Base-by-base conservation (phyloP, 2,888 invertebrate genomes). In the Cyclophora albipunctata region DNA sequence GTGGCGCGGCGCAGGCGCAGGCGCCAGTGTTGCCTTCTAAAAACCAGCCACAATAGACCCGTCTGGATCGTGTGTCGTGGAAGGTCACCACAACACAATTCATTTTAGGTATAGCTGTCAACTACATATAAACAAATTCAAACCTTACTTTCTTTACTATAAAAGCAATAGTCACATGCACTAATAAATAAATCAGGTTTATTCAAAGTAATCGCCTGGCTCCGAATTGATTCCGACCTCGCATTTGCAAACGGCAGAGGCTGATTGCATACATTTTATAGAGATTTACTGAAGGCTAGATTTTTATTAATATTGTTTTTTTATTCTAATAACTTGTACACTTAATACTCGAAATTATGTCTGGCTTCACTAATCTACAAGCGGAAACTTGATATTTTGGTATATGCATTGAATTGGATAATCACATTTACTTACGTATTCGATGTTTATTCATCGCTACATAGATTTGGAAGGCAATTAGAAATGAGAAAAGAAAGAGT, bases 41-140 rank as follows among this genome's bases (percentile, higher is more conserved):
- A 42, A 34, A 48, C 47, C 47, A 53, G 47, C 46, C 45, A 37
- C 45, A 35, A 37, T 54, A 57, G 58, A 60, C 59, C 57, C 58
- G 67, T 69, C 73, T 71, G 74, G 72, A 75, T 79, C 81, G 81
- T 78, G 77, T 74, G 69, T 63, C 60, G 63, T 65, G 66, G 78
- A 83, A 83, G 81, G 82, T 71, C 75, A 73, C 56, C 75, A 73
- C 56, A 33, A 42, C 54, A 46, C 53, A 48, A 53, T 54, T 54
- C 53, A 53, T 53, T 52, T 58, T 51, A 58, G 57, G 50, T 52
- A 55, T 50, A 47, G 46, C 54, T 35, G 41, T 46, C 45, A 48
- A 46, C 50, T 46, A 45, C 40, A 37, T 45, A 46, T 49, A 54
- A 40, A 53, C 54, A 49, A 51, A 49, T 54, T 49, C 58, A 53